Base-by-base conservation (phyloP, 2,797 vertebrate genomes). In the Forpus xanthops region DNA sequence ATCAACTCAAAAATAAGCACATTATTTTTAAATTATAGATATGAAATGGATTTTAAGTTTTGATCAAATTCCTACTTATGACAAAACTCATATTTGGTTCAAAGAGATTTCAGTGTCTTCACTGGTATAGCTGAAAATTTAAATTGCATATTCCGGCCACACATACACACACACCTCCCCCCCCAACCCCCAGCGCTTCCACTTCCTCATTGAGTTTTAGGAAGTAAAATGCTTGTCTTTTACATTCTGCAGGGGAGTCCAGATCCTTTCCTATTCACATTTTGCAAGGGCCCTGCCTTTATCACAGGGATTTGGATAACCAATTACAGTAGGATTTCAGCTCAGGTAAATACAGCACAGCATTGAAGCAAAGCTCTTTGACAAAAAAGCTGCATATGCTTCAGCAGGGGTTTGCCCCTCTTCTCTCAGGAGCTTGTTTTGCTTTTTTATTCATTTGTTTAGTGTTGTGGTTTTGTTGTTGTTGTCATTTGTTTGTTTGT, bases 381-480 rank as follows among this genome's bases (percentile, higher is more conserved):
- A 74, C 72, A 82, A 76, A 76, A 71, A 76, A 68, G 15, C 64
- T 55, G 31, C 30, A 60, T 15, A 62, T 64, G 15, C 9, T 39
- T 76, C 73, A 56, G 28, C 47, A 83, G 28, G 39, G 17, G 11
- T 55, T 93, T 56, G 42, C 7, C 5, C 17, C 2, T 52, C 30
- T 73, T 66, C 42, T 83, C 33, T 42, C n/a, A 84, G 25, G 20
- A 76, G 12, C 25, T 50, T 9, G 0, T 24, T 58, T n/a, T 58
- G 21, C 21, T 10, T 11, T 3, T 20, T 18, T n/a, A 58, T 35
- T 50, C 11, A 6, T 1, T 1, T 52, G 19, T 35, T 66, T 15
- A 4, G 1, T n/a, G n/a, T 20, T 12, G 17, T 15, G 1, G 0
- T 8, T 6, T 19, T 15, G n/a, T 56, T 56, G 20, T 15, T 56